These are phyloP conservation scores for Chrysotoxum bicinctum DNA, from an alignment of 2,888 invertebrate genomes.

Conservation along the genomic window DNA sequence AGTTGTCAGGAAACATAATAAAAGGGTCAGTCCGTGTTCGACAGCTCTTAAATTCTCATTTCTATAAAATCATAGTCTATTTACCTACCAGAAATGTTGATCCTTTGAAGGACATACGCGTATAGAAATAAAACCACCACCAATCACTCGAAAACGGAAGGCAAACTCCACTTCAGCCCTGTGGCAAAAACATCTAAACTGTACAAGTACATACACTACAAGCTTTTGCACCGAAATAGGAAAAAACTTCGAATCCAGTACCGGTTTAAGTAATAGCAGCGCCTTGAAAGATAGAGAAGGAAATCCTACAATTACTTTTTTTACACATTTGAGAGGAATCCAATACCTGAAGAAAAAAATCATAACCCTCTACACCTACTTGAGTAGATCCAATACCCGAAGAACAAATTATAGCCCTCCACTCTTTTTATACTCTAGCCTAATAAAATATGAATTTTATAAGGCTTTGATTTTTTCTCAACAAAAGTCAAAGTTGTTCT, in stretches of 20 bases:
- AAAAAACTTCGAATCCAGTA: neutral
- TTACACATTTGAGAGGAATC: no score
- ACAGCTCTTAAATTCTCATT: neutral
- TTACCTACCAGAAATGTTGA: neutral
- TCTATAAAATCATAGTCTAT: neutral
- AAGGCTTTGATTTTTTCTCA: no score
- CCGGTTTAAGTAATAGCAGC: neutral
- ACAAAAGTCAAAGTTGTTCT: no score
- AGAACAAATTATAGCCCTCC: no score
- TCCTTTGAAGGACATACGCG: neutral
- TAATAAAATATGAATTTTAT: no score
- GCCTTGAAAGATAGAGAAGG: neutral
- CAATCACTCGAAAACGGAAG: neutral
- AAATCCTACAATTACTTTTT: no score
- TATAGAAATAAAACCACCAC: neutral
- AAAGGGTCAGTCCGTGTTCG: neutral
- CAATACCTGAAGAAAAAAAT: no score
- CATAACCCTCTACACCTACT: no score
- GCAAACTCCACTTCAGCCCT: neutral
- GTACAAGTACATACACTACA: neutral
- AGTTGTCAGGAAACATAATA: neutral
- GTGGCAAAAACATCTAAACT: constrained; percentile 6
- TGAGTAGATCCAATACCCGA: no score
- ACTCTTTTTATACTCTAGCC: no score
- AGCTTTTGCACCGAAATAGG: neutral